phyloP scores from a whole-genome alignment of 2,113 vertebrate genomes.

The Asarcornis scutulata region DNA sequence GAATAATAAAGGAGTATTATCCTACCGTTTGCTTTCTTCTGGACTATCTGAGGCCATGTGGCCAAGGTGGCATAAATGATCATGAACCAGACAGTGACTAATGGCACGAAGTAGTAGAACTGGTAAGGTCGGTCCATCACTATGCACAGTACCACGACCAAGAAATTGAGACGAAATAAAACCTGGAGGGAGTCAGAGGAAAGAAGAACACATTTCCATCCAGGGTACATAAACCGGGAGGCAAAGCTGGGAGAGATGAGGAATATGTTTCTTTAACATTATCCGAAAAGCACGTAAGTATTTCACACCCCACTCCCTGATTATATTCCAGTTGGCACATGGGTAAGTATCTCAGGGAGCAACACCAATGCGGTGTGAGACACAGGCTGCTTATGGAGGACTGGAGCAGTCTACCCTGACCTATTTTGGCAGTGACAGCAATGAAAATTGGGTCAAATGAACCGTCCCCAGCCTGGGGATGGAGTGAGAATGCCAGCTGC shows the following conservation, averaged over 20 bases:
- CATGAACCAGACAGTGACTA: constrained; percentile 97
- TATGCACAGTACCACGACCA: constrained; percentile 93
- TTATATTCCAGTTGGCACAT: neutral
- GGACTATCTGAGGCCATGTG: constrained; percentile 93
- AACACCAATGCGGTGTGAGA: neutral
- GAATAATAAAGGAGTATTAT: neutral
- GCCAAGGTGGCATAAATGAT: constrained; percentile 91
- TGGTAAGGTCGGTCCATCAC: constrained; percentile 98
- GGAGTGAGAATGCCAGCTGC: neutral
- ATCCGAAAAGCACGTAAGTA: neutral
- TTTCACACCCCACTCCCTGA: neutral
- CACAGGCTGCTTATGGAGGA: neutral
- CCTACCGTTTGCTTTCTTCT: constrained; percentile 93
- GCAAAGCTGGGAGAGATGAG: neutral
- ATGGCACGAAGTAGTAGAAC: constrained; percentile 98
- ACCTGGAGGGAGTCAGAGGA: constrained; percentile 77
- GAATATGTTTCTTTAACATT: neutral
- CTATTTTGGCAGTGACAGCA: neutral
- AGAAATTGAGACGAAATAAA: constrained; percentile 97
- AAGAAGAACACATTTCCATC: constrained; percentile 20
- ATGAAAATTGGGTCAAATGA: neutral
- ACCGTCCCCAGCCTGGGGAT: neutral
- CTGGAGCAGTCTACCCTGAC: neutral
- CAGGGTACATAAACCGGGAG: neutral
- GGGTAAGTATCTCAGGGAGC: fast-evolving